Evolutionary conservation across 2,797 vertebrate species (phyloP), one percentile per base, ranked within the genome.

Genomic region (Periparus ater): DNA sequence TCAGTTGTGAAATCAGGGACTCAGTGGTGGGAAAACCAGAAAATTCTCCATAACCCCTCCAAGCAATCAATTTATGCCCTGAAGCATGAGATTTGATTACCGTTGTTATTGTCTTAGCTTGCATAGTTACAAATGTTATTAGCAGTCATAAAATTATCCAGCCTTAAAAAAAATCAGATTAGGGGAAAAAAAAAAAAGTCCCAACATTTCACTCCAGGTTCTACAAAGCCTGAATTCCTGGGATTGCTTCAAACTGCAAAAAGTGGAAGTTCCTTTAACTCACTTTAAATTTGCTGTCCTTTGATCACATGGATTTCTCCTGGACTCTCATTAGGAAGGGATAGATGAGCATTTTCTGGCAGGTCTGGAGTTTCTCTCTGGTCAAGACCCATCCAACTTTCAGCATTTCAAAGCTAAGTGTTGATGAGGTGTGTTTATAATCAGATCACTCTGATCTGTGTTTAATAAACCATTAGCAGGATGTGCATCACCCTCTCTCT

Each of bases 61-160:
- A 93, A 94, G 87, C 89, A 95, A 96, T 95, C 93, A 96, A 89
- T 95, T 96, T 95, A 94, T 94, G 93, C 93, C 93, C 95, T 89
- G 95, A 96, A 96, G 95, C 91, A 85, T 91, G 93, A 92, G 85
- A 96, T 96, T 96, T 95, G 93, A 96, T 96, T 95, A 93, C 60
- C 85, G 77, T 81, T 94, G 88, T 68, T 95, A 95, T 91, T 93
- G 93, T 94, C 87, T 93, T 93, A 90, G 91, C 83, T 95, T 90
- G 87, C 75, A 34, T 76, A 94, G 91, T 73, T 93, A 91, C 88
- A 96, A 95, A 95, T 90, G 61, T 93, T 96, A 93, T 94, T 93
- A 94, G 85, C 65, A 88, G 66, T 78, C 89, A 66, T 94, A 94
- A 93, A 95, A 93, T 90, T 90, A 93, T 44, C 77, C 58, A 89